A percentile compares a stretch with the other conserved stretches of the same genome.
Conservation (phyloP, 1,140 invertebrate species). For the Drosophila nasuta region DNA sequence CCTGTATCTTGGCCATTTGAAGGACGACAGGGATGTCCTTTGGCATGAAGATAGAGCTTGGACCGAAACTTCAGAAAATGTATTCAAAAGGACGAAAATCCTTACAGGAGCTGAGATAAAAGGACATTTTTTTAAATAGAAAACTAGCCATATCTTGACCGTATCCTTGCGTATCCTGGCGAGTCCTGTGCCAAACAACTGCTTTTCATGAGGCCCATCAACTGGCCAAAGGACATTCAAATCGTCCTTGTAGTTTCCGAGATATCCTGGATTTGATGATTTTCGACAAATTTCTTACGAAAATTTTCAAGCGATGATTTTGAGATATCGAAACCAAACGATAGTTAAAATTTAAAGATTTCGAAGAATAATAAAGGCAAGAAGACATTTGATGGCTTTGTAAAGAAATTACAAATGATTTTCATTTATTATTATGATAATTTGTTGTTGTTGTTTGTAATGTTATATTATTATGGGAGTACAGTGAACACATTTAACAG, state of each 20-base stretch:
- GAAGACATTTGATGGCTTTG: constrained; percentile 13
- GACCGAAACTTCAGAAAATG: neutral
- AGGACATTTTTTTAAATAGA: neutral
- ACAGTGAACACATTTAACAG: constrained; percentile 69
- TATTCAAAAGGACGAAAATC: too few species aligned
- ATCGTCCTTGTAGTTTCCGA: too few species aligned
- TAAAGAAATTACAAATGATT: constrained; percentile 66
- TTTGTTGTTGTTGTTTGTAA: neutral
- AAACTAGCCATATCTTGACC: neutral
- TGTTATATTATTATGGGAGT: constrained; percentile 13
- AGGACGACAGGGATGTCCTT: neutral
- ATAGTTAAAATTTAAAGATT: too few species aligned
- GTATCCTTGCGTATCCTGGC: neutral
- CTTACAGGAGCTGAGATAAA: too few species aligned
- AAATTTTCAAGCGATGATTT: too few species aligned
- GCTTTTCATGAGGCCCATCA: too few species aligned
- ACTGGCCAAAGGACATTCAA: too few species aligned
- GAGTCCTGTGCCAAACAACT: too few species aligned
- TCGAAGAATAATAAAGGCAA: neutral
- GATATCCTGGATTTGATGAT: neutral
- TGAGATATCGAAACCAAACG: too few species aligned
- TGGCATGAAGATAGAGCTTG: neutral
- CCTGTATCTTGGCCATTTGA: too few species aligned
- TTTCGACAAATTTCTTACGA: neutral
- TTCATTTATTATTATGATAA: constrained; percentile 40